phyloP scores from a whole-genome alignment of 2,888 invertebrate genomes.

The Erynnis tages region DNA sequence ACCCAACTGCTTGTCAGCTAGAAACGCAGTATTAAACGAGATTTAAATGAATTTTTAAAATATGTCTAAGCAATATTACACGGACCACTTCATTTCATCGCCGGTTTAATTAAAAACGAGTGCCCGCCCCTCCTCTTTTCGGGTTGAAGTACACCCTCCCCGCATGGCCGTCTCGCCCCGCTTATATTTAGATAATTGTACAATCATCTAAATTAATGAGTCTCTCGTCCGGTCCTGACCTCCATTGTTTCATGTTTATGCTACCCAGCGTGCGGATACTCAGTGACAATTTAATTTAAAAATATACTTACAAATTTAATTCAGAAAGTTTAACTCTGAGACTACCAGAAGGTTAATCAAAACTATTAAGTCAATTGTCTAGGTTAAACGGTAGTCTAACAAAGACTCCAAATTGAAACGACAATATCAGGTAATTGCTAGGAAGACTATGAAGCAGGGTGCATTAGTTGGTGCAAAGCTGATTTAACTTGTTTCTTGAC shows the following conservation, averaged over 20 bases:
- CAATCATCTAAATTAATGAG: constrained; percentile 83
- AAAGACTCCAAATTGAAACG: too few species aligned
- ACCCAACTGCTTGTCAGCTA: too few species aligned
- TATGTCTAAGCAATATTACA: constrained; percentile 81
- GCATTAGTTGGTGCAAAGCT: too few species aligned
- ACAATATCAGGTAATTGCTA: too few species aligned
- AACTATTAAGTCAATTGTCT: too few species aligned
- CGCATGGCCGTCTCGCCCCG: constrained; percentile 75
- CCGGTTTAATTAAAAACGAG: constrained; percentile 82
- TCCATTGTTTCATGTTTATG: constrained; percentile 74
- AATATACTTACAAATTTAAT: constrained; percentile 34
- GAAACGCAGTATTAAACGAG: constrained; percentile 20
- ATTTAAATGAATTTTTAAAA: constrained; percentile 76
- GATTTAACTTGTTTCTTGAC: too few species aligned
- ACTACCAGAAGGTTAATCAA: too few species aligned
- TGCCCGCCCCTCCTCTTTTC: constrained; percentile 77
- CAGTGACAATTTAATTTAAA: constrained; percentile 65
- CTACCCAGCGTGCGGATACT: constrained; percentile 58
- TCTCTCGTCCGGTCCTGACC: constrained; percentile 76
- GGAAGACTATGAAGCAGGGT: too few species aligned
- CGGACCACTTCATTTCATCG: constrained; percentile 82
- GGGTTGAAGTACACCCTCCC: constrained; percentile 70
- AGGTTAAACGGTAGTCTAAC: too few species aligned
- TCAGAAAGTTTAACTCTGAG: constrained; percentile 40
- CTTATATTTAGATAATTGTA: constrained; percentile 83